A percentile compares a stretch with the other conserved stretches of the same genome.
Conservation (phyloP, 2,888 invertebrate genomes). For the Leucozona laternaria region DNA sequence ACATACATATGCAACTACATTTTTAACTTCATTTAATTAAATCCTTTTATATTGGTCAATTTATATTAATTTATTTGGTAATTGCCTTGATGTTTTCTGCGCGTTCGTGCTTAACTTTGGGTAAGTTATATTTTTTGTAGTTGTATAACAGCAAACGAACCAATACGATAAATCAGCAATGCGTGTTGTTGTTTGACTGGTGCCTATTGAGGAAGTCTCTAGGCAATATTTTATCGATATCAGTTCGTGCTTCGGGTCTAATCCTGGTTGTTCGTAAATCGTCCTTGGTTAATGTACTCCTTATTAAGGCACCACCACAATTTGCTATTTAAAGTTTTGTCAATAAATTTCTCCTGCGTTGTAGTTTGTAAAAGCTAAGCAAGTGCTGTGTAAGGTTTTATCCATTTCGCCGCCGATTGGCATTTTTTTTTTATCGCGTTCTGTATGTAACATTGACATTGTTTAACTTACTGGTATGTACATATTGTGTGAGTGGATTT, state of each 20-base stretch:
- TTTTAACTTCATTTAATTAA: slow-evolving; percentile 47
- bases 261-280: slow-evolving; percentile 50
- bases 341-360: slow-evolving; percentile 58
- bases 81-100: slow-evolving; percentile 33
- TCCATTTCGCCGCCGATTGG: slow-evolving; percentile 6
- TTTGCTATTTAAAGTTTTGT: slow-evolving; percentile 59
- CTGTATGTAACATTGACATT: slow-evolving; percentile 59
- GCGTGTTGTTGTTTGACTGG: slow-evolving; percentile 40
- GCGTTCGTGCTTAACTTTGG: slow-evolving; percentile 17
- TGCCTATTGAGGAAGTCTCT: slow-evolving; percentile 66
- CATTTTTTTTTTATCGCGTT: slow-evolving; percentile 27
- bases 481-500: slow-evolving; percentile 23
- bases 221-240: slow-evolving; percentile 72
- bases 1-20: background rate
- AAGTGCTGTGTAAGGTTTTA: slow-evolving; percentile 23
- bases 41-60: slow-evolving; percentile 57
- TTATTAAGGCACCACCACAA: slow-evolving; percentile 20
- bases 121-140: slow-evolving; percentile 34
- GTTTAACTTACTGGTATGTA: slow-evolving; percentile 16
- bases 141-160: slow-evolving; percentile 9
- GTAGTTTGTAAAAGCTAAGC: slow-evolving; percentile 5
- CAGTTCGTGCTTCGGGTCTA: slow-evolving; percentile 64
- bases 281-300: slow-evolving; percentile 61
- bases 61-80: slow-evolving; percentile 65
- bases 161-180: slow-evolving; percentile 36